Percentiles rank a stretch among this genome's conserved stretches.
These are phyloP conservation scores for Apteryx owenii DNA, from an alignment of 2,113 vertebrate genomes.

Conservation along the genomic window DNA sequence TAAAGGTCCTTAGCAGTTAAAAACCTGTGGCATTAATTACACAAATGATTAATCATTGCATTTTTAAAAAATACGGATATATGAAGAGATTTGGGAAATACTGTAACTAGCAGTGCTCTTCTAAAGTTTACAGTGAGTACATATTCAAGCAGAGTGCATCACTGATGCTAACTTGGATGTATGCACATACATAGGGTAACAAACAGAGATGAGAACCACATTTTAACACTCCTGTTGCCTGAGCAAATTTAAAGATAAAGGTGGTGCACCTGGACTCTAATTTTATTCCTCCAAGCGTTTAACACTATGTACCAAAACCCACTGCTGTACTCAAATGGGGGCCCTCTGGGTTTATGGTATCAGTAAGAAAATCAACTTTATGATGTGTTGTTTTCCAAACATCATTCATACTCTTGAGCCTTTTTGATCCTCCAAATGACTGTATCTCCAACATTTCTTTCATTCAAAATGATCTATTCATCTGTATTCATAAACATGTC, in stretches of 20 bases:
- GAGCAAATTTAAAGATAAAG: not conserved
- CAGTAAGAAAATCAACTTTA: conserved; percentile 10
- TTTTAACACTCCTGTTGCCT: not conserved
- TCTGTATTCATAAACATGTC: conserved; percentile 56
- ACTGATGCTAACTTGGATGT: not conserved
- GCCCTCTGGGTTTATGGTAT: not conserved
- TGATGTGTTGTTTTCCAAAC: not conserved
- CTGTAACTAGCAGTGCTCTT: not conserved
- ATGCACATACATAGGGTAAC: not conserved
- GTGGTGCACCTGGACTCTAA: not conserved
- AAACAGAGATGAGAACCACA: not conserved
- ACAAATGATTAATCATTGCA: not conserved
- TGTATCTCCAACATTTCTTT: conserved; percentile 31
- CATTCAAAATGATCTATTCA: conserved; percentile 18
- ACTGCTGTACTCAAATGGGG: not conserved
- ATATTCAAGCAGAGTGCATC: not conserved
- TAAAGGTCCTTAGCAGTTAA: not conserved
- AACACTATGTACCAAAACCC: not conserved
- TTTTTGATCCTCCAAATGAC: conserved; percentile 10
- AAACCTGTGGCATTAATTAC: not conserved
- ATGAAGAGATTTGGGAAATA: not conserved
- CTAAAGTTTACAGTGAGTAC: not conserved
- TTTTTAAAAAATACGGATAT: not conserved
- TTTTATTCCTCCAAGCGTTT: not conserved
- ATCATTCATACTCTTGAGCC: not conserved